Base-by-base conservation (phyloP, 2,113 vertebrate species). In the Xiphophorus hellerii region DNA sequence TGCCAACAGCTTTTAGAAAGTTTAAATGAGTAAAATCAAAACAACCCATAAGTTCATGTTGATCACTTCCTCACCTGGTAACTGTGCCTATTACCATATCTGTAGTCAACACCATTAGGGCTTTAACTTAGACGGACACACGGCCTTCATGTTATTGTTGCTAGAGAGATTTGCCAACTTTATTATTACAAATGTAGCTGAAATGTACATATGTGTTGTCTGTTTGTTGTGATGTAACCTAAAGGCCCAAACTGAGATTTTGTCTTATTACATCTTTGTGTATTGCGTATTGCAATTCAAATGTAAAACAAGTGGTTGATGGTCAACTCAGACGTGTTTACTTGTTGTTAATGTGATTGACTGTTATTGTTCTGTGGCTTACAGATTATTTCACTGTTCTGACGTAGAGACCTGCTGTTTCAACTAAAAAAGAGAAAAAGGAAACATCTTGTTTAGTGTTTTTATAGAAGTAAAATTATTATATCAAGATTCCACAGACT, bases 81-180 rank as follows among this genome's bases (percentile, higher is more conserved):
- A 39, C 62, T 83, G 84, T 83, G 86, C 79, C 71, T 86, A 71
- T 79, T 76, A 39, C 62, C 48, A 67, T 62, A 29, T 37, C 17
- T 28, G 25, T 67, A 25, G 73, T 30, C 20, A 74, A 44, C 61
- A 73, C 62, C 31, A 54, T 3, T 71, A 33, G 42, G 42, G 22
- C 2, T 73, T 62, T 42, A 73, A 66, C 22, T n/a, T 60, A 71
- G 30, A 20, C n/a, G 64, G 8, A 76, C 60, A 61, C 62, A 74
- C 63, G 68, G 77, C 83, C 80, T 87, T 78, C 58, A 29, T 84
- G 31, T 82, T 83, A 69, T 62, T 54, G 42, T 80, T 30, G 68
- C 54, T 66, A 69, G 15, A 29, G 69, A 35, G 84, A 82, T 17
- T 87, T 88, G 92, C 91, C 91, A 93, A 91, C 39, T 30, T 58